Evolutionary conservation across 2,797 vertebrate species (phyloP).

Genomic region (Anas georgica): DNA sequence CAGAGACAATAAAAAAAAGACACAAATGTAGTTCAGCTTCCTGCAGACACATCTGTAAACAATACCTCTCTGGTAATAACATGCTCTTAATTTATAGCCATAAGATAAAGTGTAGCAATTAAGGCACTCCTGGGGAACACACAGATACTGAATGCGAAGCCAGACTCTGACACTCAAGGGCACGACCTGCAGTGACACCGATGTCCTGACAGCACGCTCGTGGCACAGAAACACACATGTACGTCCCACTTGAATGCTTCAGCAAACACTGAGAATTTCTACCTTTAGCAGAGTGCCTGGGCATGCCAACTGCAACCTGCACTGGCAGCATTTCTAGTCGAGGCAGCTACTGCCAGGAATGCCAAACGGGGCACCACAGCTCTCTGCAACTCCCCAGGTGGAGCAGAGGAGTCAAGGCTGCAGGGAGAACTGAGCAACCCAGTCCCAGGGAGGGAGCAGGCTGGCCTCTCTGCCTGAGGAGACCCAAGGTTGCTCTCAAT

Average conservation of each 20-base stretch:
- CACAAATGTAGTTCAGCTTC: fast-evolving
- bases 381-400: neutral
- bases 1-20: neutral
- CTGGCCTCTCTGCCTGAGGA: neutral
- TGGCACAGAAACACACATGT: neutral
- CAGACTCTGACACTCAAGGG: neutral
- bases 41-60: neutral
- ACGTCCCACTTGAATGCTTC: neutral
- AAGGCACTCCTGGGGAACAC: neutral
- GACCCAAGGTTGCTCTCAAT: neutral
- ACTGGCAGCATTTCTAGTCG: neutral
- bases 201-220: neutral
- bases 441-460: neutral
- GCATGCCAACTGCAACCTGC: neutral
- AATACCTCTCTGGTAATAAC: neutral
- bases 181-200: neutral
- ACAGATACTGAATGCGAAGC: neutral
- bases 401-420: neutral
- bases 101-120: neutral
- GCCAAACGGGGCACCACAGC: neutral
- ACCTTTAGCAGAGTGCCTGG: neutral
- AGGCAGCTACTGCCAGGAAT: neutral
- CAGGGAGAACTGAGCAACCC: neutral
- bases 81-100: neutral
- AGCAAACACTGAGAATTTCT: neutral